Conservation (phyloP, 2,888 invertebrate genomes). For the Galeopsomyia nigrocyanea region DNA sequence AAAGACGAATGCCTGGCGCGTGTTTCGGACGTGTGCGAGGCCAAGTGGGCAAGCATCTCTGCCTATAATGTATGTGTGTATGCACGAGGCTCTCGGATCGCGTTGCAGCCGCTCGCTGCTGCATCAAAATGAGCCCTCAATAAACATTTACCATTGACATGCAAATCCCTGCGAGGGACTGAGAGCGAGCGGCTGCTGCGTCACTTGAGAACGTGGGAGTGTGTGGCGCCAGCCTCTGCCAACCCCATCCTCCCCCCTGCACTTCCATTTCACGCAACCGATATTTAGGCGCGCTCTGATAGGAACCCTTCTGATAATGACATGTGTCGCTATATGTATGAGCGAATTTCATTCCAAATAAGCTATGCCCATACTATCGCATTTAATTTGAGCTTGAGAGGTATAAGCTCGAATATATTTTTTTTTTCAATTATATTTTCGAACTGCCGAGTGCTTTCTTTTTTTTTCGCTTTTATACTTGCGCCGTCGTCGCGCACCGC, state of each 20-base stretch:
- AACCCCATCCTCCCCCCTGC: constrained; percentile 6
- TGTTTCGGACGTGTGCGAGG: constrained; percentile 12
- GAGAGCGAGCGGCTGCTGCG: constrained; percentile 42
- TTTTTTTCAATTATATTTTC: constrained; percentile 6
- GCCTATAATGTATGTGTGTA: too few species aligned
- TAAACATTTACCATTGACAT: constrained; percentile 58
- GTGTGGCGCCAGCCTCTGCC: constrained; percentile 38
- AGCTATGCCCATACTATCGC: too few species aligned
- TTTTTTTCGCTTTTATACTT: constrained; percentile 10
- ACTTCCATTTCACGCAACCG: constrained; percentile 37
- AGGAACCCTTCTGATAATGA: too few species aligned
- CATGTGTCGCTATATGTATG: too few species aligned
- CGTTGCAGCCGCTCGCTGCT: constrained; percentile 14
- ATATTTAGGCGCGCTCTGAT: constrained; percentile 8
- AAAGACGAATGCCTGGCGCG: not conserved
- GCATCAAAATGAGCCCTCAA: constrained; percentile 53
- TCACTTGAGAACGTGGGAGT: constrained; percentile 45
- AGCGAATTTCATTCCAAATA: too few species aligned
- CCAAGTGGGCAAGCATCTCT: constrained; percentile 3
- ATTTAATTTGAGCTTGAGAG: too few species aligned
- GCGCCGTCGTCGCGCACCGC: not conserved
- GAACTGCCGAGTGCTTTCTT: not conserved
- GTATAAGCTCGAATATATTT: not conserved
- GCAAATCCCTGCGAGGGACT: constrained; percentile 52
- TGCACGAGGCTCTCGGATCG: too few species aligned